Base-by-base conservation (phyloP, 53 echinoderm and acorn worm genomes). In the Antedon mediterranea region DNA sequence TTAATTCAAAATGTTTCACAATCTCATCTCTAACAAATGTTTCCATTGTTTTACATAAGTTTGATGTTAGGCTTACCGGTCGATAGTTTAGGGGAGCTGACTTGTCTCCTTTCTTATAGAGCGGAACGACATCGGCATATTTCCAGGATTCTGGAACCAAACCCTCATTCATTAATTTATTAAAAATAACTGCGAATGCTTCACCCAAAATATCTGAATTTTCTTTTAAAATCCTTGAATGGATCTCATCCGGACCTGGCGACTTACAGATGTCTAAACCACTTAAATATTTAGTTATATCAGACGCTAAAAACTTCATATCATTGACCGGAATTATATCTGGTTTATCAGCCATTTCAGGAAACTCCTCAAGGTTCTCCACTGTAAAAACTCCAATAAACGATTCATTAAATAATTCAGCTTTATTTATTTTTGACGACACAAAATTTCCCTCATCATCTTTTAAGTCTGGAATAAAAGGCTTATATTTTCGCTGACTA, bases 31-130 rank as follows among this genome's bases (percentile, higher is more conserved):
- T 76, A 33, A 76, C 77, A 9, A 76, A 34, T 7, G 5, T 76
- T 37, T 76, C 77, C 77, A 76, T 76, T 3, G 37, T 5, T 33
- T 76, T 76, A 29, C 77, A 15, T 15, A 57, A 15, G 11, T 15
- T 23, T 18, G 57, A 76, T 8, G 32, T 76, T 7, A 76, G 7
- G 9, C 77, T 32, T 0, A 33, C 77, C 26, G 77, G 77, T n/a
- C 34, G 23, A 23, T 76, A 76, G 28, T 76, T 76, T 33, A 28
- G 26, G 4, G 77, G 77, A 14, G 33, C 34, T 34, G 7, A 27
- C 34, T 76, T 76, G 26, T 76, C 34, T 37, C 77, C 77, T 28
- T 34, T 76, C 29, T 76, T 76, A 76, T 34, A 76, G 0, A 76
- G 9, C 20, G 77, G 34, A 8, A 76, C 77, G 0, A 76, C 77